A percentile compares a stretch with the other conserved stretches of the same genome.
Evolutionary conservation across 2,113 vertebrate species (phyloP).

Genomic region (Circaetus gallicus): DNA sequence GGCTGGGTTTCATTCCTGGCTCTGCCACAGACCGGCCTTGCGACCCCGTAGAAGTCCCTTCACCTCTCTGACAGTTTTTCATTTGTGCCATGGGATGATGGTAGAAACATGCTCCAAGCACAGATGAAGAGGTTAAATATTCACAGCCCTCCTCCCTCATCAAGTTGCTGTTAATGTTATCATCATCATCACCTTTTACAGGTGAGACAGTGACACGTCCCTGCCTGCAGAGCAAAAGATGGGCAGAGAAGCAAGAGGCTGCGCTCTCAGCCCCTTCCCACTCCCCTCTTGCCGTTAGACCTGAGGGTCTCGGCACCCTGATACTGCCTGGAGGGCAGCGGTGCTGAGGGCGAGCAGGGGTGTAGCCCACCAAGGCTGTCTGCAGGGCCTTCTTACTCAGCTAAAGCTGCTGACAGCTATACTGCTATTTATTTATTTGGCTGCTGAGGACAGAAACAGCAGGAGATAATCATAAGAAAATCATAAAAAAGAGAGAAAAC

Average conservation of each 20-base stretch:
- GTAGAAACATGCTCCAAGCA: background rate
- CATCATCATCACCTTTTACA: background rate
- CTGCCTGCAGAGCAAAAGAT: background rate
- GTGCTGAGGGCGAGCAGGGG: background rate
- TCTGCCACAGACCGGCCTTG: background rate
- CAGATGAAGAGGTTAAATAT: background rate
- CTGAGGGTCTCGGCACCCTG: background rate
- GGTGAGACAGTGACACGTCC: background rate
- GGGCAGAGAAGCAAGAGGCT: background rate
- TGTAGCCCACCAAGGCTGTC: background rate
- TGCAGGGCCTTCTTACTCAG: background rate
- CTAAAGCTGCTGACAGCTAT: slow-evolving; percentile 39
- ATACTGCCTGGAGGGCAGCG: background rate
- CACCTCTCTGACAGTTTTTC: background rate
- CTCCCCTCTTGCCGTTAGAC: background rate
- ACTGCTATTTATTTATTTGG: slow-evolving; percentile 63
- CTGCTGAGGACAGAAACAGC: slow-evolving; percentile 55
- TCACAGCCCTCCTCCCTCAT: background rate
- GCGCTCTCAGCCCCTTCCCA: background rate
- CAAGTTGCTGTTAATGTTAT: background rate
- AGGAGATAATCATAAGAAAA: slow-evolving; percentile 70
- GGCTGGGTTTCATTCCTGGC: background rate
- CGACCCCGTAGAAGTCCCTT: background rate
- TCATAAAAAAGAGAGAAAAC: slow-evolving; percentile 56
- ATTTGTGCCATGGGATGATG: background rate